Conservation (phyloP, 1,140 invertebrate species). For the Platorchestia sp. region DNA sequence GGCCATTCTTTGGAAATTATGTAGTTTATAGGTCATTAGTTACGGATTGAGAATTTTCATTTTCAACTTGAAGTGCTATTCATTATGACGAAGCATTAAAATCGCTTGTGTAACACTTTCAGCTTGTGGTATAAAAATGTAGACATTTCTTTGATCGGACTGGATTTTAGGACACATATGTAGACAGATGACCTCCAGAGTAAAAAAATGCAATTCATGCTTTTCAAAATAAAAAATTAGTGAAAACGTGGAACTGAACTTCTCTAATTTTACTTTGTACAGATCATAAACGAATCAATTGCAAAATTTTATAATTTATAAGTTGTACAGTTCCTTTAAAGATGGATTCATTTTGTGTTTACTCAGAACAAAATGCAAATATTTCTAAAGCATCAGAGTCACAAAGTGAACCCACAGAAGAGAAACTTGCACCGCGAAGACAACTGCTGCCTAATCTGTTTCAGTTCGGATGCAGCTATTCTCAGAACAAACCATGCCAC, state of each 20-base stretch:
- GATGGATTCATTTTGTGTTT: neutral
- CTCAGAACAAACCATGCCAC: neutral
- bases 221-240: neutral
- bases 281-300: neutral
- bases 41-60: no score
- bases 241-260: neutral
- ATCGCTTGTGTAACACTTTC: neutral
- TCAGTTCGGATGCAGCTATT: neutral
- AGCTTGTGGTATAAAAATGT: neutral
- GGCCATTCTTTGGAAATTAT: no score
- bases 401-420: neutral
- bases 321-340: neutral
- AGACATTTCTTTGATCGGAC: no score
- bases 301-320: neutral
- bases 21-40: no score
- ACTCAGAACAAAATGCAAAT: neutral
- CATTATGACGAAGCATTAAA: neutral
- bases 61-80: neutral
- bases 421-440: neutral
- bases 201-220: no score
- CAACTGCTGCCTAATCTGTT: neutral
- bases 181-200: no score
- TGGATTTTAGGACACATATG: neutral
- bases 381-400: neutral
- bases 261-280: neutral